phyloP scores from a whole-genome alignment of 2,113 vertebrate genomes.

The Pseudopipra pipra region DNA sequence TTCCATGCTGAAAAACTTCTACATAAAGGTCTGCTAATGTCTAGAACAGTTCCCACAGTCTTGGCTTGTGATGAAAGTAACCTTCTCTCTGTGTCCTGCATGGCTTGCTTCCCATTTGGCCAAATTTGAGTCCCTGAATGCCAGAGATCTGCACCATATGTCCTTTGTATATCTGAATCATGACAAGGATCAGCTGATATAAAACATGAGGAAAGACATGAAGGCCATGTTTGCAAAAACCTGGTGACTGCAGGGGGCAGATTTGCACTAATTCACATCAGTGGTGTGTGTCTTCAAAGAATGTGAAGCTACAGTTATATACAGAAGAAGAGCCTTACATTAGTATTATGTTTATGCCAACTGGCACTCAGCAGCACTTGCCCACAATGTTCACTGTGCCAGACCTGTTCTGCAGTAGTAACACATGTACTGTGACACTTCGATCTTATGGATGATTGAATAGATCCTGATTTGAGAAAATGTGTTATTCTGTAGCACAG shows the following conservation, averaged over 20 bases:
- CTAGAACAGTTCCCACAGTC: conserved; percentile 36
- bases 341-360: neutral
- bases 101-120: conserved; percentile 34
- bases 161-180: conserved; percentile 34
- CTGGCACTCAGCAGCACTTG: neutral
- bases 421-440: neutral
- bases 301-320: accelerated
- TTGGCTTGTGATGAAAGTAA: conserved; percentile 63
- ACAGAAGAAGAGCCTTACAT: neutral
- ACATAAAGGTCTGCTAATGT: conserved; percentile 22
- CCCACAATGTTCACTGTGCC: neutral
- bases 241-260: conserved; percentile 31
- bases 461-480: neutral
- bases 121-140: neutral
- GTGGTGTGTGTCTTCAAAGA: conserved; percentile 27
- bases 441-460: neutral
- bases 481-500: neutral
- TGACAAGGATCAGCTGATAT: conserved; percentile 52
- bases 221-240: neutral
- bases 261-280: conserved; percentile 39
- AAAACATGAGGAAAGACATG: conserved; percentile 14
- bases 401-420: neutral
- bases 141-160: conserved; percentile 19
- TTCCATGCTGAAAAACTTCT: neutral
- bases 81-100: conserved; percentile 10